Conservation (phyloP, 2,113 vertebrate species). For the Mastomys natalensis region DNA sequence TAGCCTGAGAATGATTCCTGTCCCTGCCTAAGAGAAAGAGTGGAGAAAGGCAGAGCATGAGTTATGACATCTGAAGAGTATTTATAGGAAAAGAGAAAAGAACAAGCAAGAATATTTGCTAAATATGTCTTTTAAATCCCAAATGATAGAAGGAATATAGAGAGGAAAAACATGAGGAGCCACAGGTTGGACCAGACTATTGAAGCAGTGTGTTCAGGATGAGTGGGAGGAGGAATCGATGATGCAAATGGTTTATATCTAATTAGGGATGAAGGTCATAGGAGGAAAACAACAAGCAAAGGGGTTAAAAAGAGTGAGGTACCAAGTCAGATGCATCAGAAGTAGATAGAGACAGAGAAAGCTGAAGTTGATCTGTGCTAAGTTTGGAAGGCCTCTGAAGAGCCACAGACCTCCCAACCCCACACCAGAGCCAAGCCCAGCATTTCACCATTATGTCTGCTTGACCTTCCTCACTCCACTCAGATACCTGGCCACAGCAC, state of each 20-base stretch:
- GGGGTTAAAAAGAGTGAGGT: fast-evolving
- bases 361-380: neutral
- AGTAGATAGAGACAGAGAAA: neutral
- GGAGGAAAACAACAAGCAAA: neutral
- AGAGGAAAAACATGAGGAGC: neutral
- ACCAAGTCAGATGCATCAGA: neutral
- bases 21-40: no score
- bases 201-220: neutral
- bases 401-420: conserved; percentile 58
- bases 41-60: no score
- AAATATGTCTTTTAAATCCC: neutral
- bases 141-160: neutral
- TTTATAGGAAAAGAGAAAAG: neutral
- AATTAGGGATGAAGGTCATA: neutral
- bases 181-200: neutral
- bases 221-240: neutral
- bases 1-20: no score
- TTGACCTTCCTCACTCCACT: neutral
- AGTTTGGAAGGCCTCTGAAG: neutral
- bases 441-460: neutral
- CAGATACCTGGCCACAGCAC: neutral
- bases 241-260: neutral
- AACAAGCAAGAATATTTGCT: neutral
- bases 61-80: no score
- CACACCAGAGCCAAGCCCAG: no score